Percentiles rank a stretch among this genome's conserved stretches.
Conservation (phyloP, 2,888 invertebrate genomes). For the Clistopyga incitator region DNA sequence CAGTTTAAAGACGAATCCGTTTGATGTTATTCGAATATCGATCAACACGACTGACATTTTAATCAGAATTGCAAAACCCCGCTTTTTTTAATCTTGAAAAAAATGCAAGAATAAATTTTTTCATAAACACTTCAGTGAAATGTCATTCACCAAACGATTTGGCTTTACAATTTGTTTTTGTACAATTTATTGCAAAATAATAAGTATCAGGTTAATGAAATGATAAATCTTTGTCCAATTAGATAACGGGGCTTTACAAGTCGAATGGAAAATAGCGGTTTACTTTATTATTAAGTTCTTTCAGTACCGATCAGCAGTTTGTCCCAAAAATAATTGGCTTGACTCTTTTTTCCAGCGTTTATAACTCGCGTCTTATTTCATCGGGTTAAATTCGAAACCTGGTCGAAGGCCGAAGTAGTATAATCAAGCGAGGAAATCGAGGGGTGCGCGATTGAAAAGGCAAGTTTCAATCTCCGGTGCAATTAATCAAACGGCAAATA, state of each 20-base stretch:
- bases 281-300: background rate
- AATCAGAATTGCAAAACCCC: no score
- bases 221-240: no score
- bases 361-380: background rate
- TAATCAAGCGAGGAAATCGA: constrained; percentile 13
- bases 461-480: constrained; percentile 11
- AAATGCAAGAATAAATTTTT: no score
- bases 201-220: no score
- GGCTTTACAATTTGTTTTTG: no score
- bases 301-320: background rate
- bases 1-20: background rate
- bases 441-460: constrained; percentile 4
- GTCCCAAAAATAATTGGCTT: background rate
- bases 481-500: constrained; percentile 29
- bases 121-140: no score
- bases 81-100: no score
- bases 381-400: constrained; percentile 31
- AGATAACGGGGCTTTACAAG: no score
- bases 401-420: constrained; percentile 47
- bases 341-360: background rate
- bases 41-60: background rate
- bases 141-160: no score
- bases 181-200: no score
- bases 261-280: background rate
- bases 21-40: background rate